Percentiles rank a stretch among this genome's conserved stretches.
phyloP scores from a whole-genome alignment of 2,888 invertebrate species.

The Melieria omissa region DNA sequence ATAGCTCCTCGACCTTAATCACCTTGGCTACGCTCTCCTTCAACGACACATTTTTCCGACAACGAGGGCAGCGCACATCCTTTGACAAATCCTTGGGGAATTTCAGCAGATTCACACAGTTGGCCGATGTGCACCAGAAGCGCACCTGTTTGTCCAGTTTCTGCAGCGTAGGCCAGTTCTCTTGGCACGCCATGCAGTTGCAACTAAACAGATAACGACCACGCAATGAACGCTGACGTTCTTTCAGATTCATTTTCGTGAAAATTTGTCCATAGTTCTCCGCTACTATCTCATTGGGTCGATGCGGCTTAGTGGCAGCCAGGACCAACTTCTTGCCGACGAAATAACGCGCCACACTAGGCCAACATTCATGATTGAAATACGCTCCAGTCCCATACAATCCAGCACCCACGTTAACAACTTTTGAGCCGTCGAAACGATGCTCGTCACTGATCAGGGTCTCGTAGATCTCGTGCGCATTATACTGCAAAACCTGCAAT shows the following conservation, averaged over 20 bases:
- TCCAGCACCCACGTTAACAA: slow-evolving; percentile 70
- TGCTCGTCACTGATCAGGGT: slow-evolving; percentile 70
- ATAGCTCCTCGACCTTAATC: slow-evolving; percentile 68
- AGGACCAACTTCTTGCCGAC: slow-evolving; percentile 79
- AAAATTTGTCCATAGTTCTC: slow-evolving; percentile 90
- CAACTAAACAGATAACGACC: slow-evolving; percentile 85
- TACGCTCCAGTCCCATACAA: slow-evolving; percentile 81
- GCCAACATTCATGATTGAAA: slow-evolving; percentile 87
- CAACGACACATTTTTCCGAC: slow-evolving; percentile 68
- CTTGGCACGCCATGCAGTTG: slow-evolving; percentile 76
- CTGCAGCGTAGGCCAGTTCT: slow-evolving; percentile 80
- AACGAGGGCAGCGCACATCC: slow-evolving; percentile 68
- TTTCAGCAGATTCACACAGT: slow-evolving; percentile 68
- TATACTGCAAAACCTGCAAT: slow-evolving; percentile 83
- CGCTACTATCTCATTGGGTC: slow-evolving; percentile 75
- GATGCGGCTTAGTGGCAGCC: slow-evolving; percentile 74
- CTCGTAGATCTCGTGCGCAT: slow-evolving; percentile 86
- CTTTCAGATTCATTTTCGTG: slow-evolving; percentile 69
- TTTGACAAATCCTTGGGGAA: slow-evolving; percentile 66
- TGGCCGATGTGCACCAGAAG: slow-evolving; percentile 69
- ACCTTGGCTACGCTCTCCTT: slow-evolving; percentile 66
- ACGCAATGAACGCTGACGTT: slow-evolving; percentile 74
- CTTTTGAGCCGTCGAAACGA: slow-evolving; percentile 62
- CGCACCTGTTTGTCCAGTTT: slow-evolving; percentile 69
- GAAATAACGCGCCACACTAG: slow-evolving; percentile 81